These are phyloP conservation scores for Nemurella pictetii DNA, from an alignment of 2,888 invertebrate species.

Conservation along the genomic window DNA sequence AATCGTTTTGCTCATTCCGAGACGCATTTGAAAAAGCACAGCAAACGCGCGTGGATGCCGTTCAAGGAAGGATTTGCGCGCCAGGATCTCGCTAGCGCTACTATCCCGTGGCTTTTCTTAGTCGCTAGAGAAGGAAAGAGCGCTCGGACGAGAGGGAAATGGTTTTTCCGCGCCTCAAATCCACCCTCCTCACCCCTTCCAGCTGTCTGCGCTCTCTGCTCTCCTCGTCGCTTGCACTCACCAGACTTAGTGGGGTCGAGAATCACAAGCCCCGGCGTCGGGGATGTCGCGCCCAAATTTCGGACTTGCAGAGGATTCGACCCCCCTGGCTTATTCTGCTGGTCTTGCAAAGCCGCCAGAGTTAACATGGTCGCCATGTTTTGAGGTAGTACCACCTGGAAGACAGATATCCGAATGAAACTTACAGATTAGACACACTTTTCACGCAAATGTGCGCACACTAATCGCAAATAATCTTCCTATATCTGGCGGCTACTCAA, in stretches of 20 bases:
- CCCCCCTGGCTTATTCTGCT: conserved; percentile 40
- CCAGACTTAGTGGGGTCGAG: conserved; percentile 37
- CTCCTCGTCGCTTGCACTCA: no score
- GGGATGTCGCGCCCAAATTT: conserved; percentile 25
- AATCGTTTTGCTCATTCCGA: background rate
- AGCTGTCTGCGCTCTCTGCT: no score
- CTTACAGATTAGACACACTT: background rate
- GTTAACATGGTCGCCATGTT: conserved; percentile 54
- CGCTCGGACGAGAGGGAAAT: no score
- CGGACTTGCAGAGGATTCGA: background rate
- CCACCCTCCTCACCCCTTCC: no score
- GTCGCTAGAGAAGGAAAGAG: no score
- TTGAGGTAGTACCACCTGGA: conserved; percentile 55
- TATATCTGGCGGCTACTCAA: background rate
- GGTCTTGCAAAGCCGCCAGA: conserved; percentile 48
- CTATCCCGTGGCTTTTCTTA: no score
- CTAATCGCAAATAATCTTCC: background rate
- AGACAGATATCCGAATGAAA: background rate
- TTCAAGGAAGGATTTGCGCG: no score
- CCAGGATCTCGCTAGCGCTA: no score
- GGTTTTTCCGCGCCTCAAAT: no score
- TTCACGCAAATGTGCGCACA: no score
- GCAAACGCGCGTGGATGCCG: no score
- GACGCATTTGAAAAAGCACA: background rate
- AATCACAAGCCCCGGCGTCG: conserved; percentile 35